Evolutionary conservation across 1,140 invertebrate species (phyloP), one percentile per base, ranked within the genome.

Genomic region (Drosophila mauritiana): DNA sequence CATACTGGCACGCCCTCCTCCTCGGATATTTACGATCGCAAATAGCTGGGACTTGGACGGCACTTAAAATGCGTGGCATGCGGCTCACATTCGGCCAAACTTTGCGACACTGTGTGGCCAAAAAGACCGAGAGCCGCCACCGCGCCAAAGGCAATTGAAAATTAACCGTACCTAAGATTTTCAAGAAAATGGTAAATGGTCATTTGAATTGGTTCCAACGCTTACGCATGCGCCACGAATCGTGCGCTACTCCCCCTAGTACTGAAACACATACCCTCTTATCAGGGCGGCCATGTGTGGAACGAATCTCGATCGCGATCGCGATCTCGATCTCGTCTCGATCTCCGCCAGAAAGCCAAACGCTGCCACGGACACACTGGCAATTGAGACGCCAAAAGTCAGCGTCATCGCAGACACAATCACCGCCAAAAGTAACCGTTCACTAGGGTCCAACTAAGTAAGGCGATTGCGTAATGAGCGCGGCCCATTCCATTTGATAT

Each of bases 11-110:
- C 67, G 59, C 59, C 51, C 55, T 40, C 51, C 40, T 43, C 59
- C 51, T 51, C 54, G 34, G 39, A 77, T 52, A 81, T 86, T 70
- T 86, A 80, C 81, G 82, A 81, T 77, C 57, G 15, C 67, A 75
- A 83, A 74, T 67, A 52, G 39, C 53, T 43, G 42, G 37, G 59
- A 37, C 46, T 49, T 53, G 40, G 69, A 53, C 34, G 62, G 46
- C 76, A 89, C 56, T 89, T 89, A 68, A 75, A 80, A 89, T 89
- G 84, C 84, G 65, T 65, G 84, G 73, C 84, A 89, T 89, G 84
- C 48, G 67, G 80, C 73, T 51, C 74, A 62, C 43, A 49, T 73
- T 86, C 78, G 82, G 78, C 61, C 75, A 27, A 59, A 86, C 36
- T 79, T 88, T 88, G 84, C 84, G 79, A 88, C 80, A 88, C 83